Evolutionary conservation across 2,113 vertebrate species (phyloP), one percentile per base, ranked within the genome.

Genomic region (Pica pica): DNA sequence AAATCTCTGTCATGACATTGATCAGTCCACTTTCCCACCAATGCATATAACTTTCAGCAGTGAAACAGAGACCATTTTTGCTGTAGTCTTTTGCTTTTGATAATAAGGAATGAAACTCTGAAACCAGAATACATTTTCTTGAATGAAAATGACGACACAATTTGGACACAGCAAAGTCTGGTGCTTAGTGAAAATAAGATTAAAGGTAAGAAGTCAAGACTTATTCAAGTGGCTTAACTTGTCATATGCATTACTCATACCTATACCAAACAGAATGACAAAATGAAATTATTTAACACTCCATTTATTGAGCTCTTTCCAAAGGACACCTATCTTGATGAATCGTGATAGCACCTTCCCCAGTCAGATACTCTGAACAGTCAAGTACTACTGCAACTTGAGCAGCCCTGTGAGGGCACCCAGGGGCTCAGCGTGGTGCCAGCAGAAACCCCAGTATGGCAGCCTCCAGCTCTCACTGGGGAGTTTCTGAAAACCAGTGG

Each of bases 341-440:
- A 64, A 60, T 52, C 0, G 0, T 28, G 21, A 49, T 16, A 59
- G 16, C 4, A 1, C 2, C 1, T n/a, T 70, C 13, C 9, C 52
- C 28, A 81, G 27, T 37, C 41, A 61, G 31, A 44, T 7, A 23
- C 13, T 20, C 47, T 35, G 41, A 42, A 16, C 24, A 17, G 6
- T 21, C 1, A 1, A 37, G 31, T 33, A 10, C n/a, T 30, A 3
- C 13, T 16, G 42, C 11, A 37, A 31, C 26, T 15, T 9, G 17
- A 76, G 47, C 61, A 55, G 39, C 2, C 0, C 22, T 44, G 16
- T 5, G 27, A 33, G 37, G 0, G 0, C 24, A n/a, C 3, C 24
- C 78, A 33, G 49, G 17, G 19, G 37, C 50, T 44, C 52, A 7
- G 26, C 0, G 0, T 12, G 14, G 4, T 6, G 35, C 41, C 50